Percentiles rank a stretch among this genome's conserved stretches.
phyloP scores from a whole-genome alignment of 2,113 vertebrate genomes.

The Malurus alboscapulatus region DNA sequence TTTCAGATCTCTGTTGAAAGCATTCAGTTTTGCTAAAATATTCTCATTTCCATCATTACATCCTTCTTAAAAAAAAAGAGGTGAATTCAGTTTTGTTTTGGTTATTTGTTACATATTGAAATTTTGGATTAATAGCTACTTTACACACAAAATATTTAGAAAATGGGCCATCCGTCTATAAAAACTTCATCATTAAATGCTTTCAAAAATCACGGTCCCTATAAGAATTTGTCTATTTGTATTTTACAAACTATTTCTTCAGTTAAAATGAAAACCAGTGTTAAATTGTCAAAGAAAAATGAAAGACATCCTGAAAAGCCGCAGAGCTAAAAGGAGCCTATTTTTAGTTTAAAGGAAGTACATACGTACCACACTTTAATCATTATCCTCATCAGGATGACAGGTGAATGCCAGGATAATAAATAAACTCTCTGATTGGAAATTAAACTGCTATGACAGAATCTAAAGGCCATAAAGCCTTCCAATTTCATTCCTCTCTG shows the following conservation, averaged over 20 bases:
- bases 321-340: neutral
- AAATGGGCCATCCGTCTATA: neutral
- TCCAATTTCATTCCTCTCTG: neutral
- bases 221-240: neutral
- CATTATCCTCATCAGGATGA: constrained; percentile 4
- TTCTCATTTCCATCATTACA: neutral
- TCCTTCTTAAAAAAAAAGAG: neutral
- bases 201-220: neutral
- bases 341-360: neutral
- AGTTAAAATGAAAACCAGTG: neutral
- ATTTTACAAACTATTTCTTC: neutral
- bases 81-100: neutral
- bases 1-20: neutral
- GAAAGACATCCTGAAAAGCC: neutral
- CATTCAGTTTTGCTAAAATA: neutral
- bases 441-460: neutral
- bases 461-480: neutral
- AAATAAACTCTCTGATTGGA: constrained; percentile 4
- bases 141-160: neutral
- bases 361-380: neutral
- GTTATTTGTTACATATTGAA: neutral
- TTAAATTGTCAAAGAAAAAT: neutral
- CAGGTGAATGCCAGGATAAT: constrained; percentile 22
- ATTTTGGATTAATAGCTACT: neutral
- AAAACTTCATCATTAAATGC: neutral